A percentile compares a stretch with the other conserved stretches of the same genome.
These are phyloP conservation scores for Oreotragus oreotragus DNA, from an alignment of 2,113 vertebrate genomes.

Conservation along the genomic window DNA sequence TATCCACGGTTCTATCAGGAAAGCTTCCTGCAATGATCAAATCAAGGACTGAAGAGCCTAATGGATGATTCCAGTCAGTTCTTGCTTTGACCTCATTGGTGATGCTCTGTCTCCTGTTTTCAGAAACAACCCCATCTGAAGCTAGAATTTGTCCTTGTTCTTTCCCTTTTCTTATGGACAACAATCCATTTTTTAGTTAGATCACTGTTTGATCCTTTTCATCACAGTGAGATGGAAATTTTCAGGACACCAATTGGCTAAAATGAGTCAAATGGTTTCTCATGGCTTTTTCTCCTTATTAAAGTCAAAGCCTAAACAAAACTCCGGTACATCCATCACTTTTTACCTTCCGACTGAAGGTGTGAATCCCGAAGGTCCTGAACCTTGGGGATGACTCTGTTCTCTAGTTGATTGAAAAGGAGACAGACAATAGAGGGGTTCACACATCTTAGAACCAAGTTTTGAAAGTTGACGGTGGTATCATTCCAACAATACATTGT, in stretches of 20 bases:
- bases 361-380: not conserved
- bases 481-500: not conserved
- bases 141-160: not conserved
- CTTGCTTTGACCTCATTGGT: not conserved
- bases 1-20: not conserved
- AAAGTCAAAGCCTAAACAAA: not conserved
- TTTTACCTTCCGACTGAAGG: not conserved
- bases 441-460: not conserved
- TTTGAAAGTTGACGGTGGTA: not conserved
- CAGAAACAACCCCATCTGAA: not conserved
- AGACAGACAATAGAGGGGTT: not conserved
- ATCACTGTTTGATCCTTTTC: conserved; percentile 9
- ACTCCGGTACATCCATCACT: not conserved
- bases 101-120: not conserved
- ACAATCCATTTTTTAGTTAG: not conserved
- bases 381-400: not conserved
- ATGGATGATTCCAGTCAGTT: not conserved
- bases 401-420: not conserved
- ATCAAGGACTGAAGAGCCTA: not conserved
- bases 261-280: conserved; percentile 26
- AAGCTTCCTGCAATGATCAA: not conserved
- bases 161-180: not conserved
- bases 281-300: not conserved
- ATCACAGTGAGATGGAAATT: not conserved
- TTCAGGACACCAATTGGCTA: conserved; percentile 25